Evolutionary conservation across 1,140 invertebrate species (phyloP).

Genomic region (Drosophila azteca): DNA sequence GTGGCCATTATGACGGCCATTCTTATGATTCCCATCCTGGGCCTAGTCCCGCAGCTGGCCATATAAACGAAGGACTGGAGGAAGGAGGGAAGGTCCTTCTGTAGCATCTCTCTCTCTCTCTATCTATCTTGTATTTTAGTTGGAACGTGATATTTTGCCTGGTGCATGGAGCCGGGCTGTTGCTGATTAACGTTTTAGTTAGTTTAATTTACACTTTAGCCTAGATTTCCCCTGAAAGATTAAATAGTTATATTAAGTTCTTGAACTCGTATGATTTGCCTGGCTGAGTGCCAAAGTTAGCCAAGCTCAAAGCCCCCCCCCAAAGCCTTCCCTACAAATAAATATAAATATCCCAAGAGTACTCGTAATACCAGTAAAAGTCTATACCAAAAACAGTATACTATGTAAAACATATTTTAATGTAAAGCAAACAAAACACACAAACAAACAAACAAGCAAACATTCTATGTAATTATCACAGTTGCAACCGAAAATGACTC

Average conservation of each 20-base stretch:
- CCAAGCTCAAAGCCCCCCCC: constrained; percentile 44
- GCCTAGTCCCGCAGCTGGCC: constrained; percentile 37
- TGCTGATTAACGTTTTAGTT: constrained; percentile 60
- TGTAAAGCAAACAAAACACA: constrained; percentile 41
- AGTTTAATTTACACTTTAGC: constrained; percentile 47
- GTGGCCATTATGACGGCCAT: constrained; percentile 32
- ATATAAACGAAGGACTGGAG: constrained; percentile 28
- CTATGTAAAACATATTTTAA: constrained; percentile 47
- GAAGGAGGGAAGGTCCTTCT: neutral
- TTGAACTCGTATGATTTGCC: constrained; percentile 15
- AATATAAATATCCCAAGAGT: neutral
- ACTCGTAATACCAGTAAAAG: constrained; percentile 5
- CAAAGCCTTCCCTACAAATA: neutral
- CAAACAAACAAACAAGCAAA: constrained; percentile 13
- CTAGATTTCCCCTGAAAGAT: constrained; percentile 35
- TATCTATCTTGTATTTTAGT: constrained; percentile 48
- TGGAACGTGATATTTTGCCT: constrained; percentile 77
- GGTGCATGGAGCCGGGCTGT: constrained; percentile 35
- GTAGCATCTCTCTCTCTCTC: constrained; percentile 10
- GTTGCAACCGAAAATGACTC: constrained; percentile 37
- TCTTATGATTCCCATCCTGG: constrained; percentile 50
- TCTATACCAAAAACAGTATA: constrained; percentile 29
- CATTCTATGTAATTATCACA: constrained; percentile 62
- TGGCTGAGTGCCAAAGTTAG: constrained; percentile 19
- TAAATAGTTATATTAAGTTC: constrained; percentile 15